phyloP scores from a whole-genome alignment of 2,113 vertebrate genomes.

The rat (Rattus norvegicus) region GRCr8 NC_086036.1:1935501-1936000 shows the following conservation, averaged over 20 bases:
- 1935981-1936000: neutral
- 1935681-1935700: neutral
- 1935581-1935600: slow-evolving; percentile 47
- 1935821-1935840: neutral
- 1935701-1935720: neutral
- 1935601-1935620: neutral
- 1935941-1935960: slow-evolving; percentile 14
- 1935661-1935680: slow-evolving; percentile 17
- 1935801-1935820: neutral
- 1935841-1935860: neutral
- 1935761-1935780: neutral
- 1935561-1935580: slow-evolving; percentile 81
- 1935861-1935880: neutral
- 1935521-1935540: slow-evolving; percentile 84
- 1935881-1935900: neutral
- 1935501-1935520: slow-evolving; percentile 76
- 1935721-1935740: neutral
- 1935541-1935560: slow-evolving; percentile 83
- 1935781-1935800: neutral
- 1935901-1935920: neutral
- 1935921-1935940: neutral
- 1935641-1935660: slow-evolving; percentile 21
- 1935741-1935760: neutral
- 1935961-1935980: neutral
- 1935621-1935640: slow-evolving; percentile 49